A percentile compares a stretch with the other conserved stretches of the same genome.
Conservation (phyloP, 2,888 invertebrate species). For the Hemithea aestivaria region DNA sequence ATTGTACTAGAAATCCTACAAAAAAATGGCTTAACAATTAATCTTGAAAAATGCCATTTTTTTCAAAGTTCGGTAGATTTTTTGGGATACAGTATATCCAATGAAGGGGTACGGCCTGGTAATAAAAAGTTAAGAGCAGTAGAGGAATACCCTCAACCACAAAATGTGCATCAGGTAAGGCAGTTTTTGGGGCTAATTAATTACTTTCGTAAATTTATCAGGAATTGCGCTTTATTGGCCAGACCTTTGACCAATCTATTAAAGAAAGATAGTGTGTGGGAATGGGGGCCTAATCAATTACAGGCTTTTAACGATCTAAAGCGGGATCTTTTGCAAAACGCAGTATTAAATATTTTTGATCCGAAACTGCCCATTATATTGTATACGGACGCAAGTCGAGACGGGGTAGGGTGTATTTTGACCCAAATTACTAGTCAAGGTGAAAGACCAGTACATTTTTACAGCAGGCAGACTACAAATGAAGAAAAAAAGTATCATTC, state of each 20-base stretch:
- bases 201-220: conserved; percentile 39
- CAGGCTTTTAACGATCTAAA: conserved; percentile 15
- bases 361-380: too few relatives aligned
- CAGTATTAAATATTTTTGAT: too few relatives aligned
- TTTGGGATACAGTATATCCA: conserved; percentile 26
- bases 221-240: conserved; percentile 30
- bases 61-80: conserved; percentile 27
- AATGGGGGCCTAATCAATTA: conserved; percentile 13
- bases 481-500: conserved; percentile 16
- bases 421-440: conserved; percentile 6
- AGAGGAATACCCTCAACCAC: conserved; percentile 23
- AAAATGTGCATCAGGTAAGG: too few relatives aligned
- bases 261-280: conserved; percentile 21
- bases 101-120: conserved; percentile 18
- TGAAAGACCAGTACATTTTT: too few relatives aligned
- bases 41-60: conserved; percentile 31
- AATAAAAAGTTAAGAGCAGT: conserved; percentile 26
- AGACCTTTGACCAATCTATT: conserved; percentile 30
- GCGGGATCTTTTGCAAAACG: too few relatives aligned
- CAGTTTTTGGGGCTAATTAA: conserved; percentile 30
- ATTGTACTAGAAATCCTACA: conserved; percentile 8
- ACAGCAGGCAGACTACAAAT: conserved; percentile 8
- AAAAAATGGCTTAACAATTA: conserved; percentile 26
- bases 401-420: not conserved
- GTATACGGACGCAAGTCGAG: conserved; percentile 7